Evolutionary conservation across 1,140 invertebrate species (phyloP), one percentile per base, ranked within the genome.

Genomic region (Halesus radiatus): DNA sequence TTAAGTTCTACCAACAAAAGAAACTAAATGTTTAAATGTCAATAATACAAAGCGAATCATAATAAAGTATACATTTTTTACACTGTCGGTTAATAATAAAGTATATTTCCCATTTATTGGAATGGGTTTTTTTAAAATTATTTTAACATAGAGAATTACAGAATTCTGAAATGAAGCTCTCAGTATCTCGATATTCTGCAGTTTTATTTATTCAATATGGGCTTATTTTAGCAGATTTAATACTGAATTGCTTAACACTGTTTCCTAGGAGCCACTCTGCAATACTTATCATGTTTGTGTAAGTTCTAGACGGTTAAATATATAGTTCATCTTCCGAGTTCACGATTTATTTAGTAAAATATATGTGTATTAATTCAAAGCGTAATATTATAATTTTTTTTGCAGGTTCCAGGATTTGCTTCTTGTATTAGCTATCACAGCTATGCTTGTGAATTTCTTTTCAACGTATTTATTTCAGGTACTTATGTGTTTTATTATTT

Each of bases 391-490:
- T n/a, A n/a, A 26, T 7, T 23, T 26, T 68, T n/a, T n/a, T 79
- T 77, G 18, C 72, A 84, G 83, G 26, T 80, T 84, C 18, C 83
- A 84, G 73, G 83, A 84, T 70, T 76, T 84, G 15, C 50, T 84
- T 8, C 62, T 84, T 15, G 76, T 84, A 68, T 32, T 84, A 16
- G 83, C 80, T 2, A 80, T 82, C 50, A 84, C 83, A 3, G 80
- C 80, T 3, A 82, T 84, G 79, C 78, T 84, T n/a, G 64, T 84
- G n/a, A 82, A 84, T 70, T 84, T 84, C 52, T 84, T 82, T 64
- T 84, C 83, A 50, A 84, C 83, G 22, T 84, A 84, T 70, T 78
- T 84, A 78, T 84, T 84, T 56, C 83, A 84, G 73, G 83, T 84
- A 80, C 18, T 26, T 54, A 64, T 26, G 16, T 29, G 20, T 45